phyloP scores from a whole-genome alignment of 2,888 invertebrate species.

The Epinotia bilunana region DNA sequence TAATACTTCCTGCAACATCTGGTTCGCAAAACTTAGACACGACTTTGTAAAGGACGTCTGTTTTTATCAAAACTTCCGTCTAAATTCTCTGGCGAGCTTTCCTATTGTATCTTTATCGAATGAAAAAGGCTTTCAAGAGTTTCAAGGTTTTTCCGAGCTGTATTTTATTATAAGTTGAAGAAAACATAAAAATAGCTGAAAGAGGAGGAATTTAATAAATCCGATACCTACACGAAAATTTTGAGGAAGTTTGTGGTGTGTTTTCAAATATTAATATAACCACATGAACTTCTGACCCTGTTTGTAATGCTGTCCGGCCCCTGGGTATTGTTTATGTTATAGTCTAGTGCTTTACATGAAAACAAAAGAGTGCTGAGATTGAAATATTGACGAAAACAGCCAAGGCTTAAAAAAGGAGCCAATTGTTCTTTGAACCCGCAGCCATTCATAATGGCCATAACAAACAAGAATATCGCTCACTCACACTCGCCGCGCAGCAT shows the following conservation, averaged over 20 bases:
- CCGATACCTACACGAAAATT: not conserved
- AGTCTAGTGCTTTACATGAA: slow-evolving; percentile 50
- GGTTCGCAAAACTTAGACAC: slow-evolving; percentile 28
- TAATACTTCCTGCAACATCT: slow-evolving; percentile 31
- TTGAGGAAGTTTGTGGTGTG: slow-evolving; percentile 5
- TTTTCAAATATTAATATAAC: slow-evolving; percentile 23
- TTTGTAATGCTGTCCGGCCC: slow-evolving; percentile 15
- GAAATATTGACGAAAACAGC: slow-evolving; percentile 52
- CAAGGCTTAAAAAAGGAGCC: slow-evolving; percentile 50
- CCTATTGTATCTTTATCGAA: slow-evolving; percentile 37
- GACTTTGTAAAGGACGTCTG: slow-evolving; percentile 29
- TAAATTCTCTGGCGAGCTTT: slow-evolving; percentile 23
- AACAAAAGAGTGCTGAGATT: slow-evolving; percentile 54
- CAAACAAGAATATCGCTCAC: slow-evolving; percentile 30
- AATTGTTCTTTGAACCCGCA: slow-evolving; percentile 59
- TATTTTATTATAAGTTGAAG: slow-evolving; percentile 3
- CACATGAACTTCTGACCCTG: slow-evolving; percentile 5
- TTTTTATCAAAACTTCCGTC: slow-evolving; percentile 38
- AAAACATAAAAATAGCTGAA: slow-evolving; percentile 13
- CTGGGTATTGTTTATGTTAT: slow-evolving; percentile 48
- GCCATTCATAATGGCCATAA: slow-evolving; percentile 52
- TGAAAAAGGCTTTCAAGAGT: slow-evolving; percentile 29
- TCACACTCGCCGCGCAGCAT: slow-evolving; percentile 20
- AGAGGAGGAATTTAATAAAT: slow-evolving; percentile 14
- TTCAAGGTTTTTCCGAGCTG: slow-evolving; percentile 7